Conservation (phyloP, 2,888 invertebrate genomes). For the Geotrupes spiniger region DNA sequence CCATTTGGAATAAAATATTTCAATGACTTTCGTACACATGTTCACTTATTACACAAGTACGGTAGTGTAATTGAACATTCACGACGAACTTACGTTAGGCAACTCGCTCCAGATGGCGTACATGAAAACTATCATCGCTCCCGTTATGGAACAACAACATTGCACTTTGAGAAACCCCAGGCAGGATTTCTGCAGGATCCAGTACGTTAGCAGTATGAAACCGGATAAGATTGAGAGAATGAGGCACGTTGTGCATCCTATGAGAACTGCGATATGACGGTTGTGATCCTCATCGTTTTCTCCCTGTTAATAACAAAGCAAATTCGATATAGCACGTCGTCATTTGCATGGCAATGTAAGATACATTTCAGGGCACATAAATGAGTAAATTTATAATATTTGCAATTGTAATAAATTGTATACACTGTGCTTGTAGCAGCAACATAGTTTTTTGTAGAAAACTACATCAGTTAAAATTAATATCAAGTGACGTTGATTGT, state of each 20-base stretch:
- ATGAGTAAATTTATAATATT: too few species aligned
- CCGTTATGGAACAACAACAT: slow-evolving; percentile 66
- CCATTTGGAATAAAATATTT: too few species aligned
- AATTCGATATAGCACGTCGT: not conserved
- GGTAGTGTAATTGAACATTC: slow-evolving; percentile 6
- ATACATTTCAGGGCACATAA: too few species aligned
- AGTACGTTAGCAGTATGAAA: slow-evolving; percentile 52
- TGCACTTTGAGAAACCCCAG: slow-evolving; percentile 66
- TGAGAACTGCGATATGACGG: slow-evolving; percentile 48
- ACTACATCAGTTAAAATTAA: too few species aligned
- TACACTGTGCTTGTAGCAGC: too few species aligned
- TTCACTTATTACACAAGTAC: too few species aligned
- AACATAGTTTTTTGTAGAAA: too few species aligned
- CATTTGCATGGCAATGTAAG: too few species aligned
- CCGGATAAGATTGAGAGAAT: slow-evolving; percentile 52
- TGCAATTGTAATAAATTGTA: too few species aligned
- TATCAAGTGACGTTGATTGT: too few species aligned
- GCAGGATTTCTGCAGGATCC: slow-evolving; percentile 55
- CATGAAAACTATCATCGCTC: slow-evolving; percentile 64
- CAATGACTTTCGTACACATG: too few species aligned
- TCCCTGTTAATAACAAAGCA: not conserved
- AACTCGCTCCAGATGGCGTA: slow-evolving; percentile 53
- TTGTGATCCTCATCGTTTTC: slow-evolving; percentile 1
- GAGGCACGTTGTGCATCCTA: slow-evolving; percentile 56
- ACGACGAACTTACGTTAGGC: slow-evolving; percentile 49